phyloP scores from a whole-genome alignment of 2,888 invertebrate species.

The Xestia rhomboidea region DNA sequence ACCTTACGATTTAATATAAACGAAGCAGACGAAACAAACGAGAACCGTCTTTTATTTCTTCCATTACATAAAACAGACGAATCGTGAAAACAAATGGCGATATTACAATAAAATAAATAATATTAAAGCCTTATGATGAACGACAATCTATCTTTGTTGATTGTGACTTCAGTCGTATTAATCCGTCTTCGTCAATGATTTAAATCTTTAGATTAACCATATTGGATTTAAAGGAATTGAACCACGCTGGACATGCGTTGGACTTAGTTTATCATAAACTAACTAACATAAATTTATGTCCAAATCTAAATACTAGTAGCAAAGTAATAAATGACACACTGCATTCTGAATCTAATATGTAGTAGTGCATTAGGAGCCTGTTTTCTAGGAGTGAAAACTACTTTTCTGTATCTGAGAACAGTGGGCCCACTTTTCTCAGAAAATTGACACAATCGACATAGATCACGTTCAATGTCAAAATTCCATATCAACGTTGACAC shows the following conservation, averaged over 20 bases:
- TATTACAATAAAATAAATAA: slow-evolving; percentile 30
- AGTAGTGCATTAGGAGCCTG: background rate
- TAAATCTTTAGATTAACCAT: background rate
- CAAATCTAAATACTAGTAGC: background rate
- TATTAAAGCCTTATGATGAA: slow-evolving; percentile 32
- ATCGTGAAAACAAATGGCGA: slow-evolving; percentile 22
- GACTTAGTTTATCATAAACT: too few species aligned
- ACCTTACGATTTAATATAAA: slow-evolving; percentile 11
- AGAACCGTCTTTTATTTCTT: slow-evolving; percentile 12
- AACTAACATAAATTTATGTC: too few species aligned
- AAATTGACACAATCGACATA: background rate
- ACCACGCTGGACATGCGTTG: background rate
- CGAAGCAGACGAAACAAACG: slow-evolving; percentile 30
- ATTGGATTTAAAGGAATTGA: background rate
- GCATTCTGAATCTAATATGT: background rate
- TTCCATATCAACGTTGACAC: background rate
- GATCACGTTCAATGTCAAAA: background rate
- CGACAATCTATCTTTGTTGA: slow-evolving; percentile 30
- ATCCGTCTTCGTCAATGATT: slow-evolving; percentile 14
- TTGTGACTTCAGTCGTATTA: slow-evolving; percentile 41
- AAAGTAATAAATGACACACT: background rate
- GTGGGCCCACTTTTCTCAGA: background rate
- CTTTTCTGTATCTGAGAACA: background rate
- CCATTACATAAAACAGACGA: slow-evolving; percentile 28
- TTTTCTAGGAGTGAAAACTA: too few species aligned